phyloP scores from a whole-genome alignment of 2,113 vertebrate species.

The Regulus satrapa region DNA sequence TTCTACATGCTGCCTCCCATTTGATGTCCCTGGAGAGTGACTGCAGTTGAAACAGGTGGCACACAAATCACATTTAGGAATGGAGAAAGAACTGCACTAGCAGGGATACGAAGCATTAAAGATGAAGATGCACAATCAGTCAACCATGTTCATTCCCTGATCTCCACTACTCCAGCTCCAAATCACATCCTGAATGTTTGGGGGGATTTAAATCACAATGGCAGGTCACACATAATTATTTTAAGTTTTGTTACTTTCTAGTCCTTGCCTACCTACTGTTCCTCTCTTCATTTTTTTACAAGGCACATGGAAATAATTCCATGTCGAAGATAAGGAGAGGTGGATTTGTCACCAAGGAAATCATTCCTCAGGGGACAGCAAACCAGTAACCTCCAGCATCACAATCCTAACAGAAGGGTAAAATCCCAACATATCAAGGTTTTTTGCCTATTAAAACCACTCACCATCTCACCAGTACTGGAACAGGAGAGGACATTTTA shows the following conservation, averaged over 20 bases:
- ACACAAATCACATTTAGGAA: conserved; percentile 54
- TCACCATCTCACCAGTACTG: not conserved
- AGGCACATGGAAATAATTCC: not conserved
- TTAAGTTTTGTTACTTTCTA: not conserved
- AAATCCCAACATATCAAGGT: rapidly evolving
- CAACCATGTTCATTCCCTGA: not conserved
- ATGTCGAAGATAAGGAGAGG: not conserved
- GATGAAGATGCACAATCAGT: not conserved
- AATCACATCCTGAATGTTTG: not conserved
- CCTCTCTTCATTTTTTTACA: not conserved
- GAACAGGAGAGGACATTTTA: not conserved
- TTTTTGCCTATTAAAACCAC: not conserved
- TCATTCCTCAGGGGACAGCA: not conserved
- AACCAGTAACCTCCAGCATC: not conserved
- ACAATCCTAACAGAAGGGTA: too few relatives aligned
- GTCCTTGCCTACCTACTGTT: not conserved
- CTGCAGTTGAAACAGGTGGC: conserved; percentile 53
- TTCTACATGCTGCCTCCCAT: conserved; percentile 53
- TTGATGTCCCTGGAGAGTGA: conserved; percentile 58
- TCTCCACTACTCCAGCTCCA: not conserved
- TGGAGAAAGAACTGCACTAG: conserved; percentile 25
- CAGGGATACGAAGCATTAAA: conserved; percentile 5
- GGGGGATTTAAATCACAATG: not conserved
- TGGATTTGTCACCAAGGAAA: not conserved
- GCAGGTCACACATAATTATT: not conserved